A percentile compares a stretch with the other conserved stretches of the same genome.
Evolutionary conservation across 2,888 invertebrate genomes (phyloP).

Genomic region (Callosobruchus maculatus): DNA sequence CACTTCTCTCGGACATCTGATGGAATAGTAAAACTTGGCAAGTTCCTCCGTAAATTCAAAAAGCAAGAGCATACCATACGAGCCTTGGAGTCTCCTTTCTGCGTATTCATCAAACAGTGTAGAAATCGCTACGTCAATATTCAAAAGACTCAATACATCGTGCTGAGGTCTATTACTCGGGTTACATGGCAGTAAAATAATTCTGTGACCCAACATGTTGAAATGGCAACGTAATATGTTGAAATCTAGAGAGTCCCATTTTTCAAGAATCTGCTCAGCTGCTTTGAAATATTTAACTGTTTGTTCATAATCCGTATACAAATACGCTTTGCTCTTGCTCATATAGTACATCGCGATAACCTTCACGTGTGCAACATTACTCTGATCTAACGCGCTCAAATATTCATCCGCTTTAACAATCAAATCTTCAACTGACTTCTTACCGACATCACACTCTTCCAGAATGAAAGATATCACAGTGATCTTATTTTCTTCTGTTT

Average conservation of each 20-base stretch:
- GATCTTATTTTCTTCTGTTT: conserved; percentile 20
- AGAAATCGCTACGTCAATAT: conserved; percentile 20
- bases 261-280: conserved; percentile 22
- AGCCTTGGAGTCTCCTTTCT: not conserved
- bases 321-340: conserved; percentile 22
- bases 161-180: not conserved
- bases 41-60: conserved; percentile 33
- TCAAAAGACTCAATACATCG: conserved; percentile 8
- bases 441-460: conserved; percentile 20
- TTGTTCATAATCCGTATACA: conserved; percentile 14
- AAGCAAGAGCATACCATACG: conserved; percentile 19
- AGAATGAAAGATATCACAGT: conserved; percentile 30
- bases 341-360: conserved; percentile 20
- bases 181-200: conserved; percentile 16
- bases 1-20: conserved; percentile 35
- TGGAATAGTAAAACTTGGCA: conserved; percentile 26
- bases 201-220: conserved; percentile 23
- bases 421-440: conserved; percentile 16
- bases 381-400: conserved; percentile 11
- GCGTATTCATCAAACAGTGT: conserved; percentile 13
- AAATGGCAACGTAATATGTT: conserved; percentile 24
- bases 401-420: conserved; percentile 18
- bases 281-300: conserved; percentile 26
- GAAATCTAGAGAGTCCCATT: conserved; percentile 12
- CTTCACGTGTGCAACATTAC: conserved; percentile 8